Evolutionary conservation across 2,113 vertebrate species (phyloP).

Genomic region (Sturnira hondurensis): DNA sequence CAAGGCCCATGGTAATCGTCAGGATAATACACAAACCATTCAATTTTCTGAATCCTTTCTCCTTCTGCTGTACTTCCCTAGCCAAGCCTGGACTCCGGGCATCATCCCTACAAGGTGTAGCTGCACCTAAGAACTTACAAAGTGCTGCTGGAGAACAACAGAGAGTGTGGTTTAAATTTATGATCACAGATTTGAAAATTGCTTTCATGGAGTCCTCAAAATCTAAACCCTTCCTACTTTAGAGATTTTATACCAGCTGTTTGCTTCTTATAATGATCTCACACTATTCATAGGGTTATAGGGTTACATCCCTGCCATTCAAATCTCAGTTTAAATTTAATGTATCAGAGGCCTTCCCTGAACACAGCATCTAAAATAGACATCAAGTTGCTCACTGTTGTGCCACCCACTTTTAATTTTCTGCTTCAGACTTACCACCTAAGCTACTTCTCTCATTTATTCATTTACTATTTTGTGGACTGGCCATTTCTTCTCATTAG

Average conservation of each 20-base stretch:
- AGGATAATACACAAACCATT: not conserved
- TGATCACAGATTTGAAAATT: not conserved
- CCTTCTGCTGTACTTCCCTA: not conserved
- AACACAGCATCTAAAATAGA: not conserved
- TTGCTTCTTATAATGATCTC: not conserved
- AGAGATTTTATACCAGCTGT: not conserved
- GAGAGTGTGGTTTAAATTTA: not conserved
- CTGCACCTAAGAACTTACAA: not conserved
- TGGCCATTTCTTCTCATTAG: not conserved
- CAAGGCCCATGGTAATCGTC: not conserved
- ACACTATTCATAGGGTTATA: not conserved
- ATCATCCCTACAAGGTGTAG: not conserved
- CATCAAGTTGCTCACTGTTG: not conserved
- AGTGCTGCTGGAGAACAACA: not conserved
- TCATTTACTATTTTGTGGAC: not conserved
- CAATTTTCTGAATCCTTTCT: not conserved
- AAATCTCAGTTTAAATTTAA: not conserved
- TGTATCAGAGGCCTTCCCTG: not conserved
- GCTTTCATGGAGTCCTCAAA: not conserved
- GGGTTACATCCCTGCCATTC: not conserved
- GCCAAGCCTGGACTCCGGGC: not conserved
- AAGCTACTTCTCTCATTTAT: not conserved
- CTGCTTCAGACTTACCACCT: not conserved
- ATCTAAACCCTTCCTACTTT: not conserved
- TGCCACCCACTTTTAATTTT: not conserved